A percentile compares a stretch with the other conserved stretches of the same genome.
Evolutionary conservation across 1,140 invertebrate species (phyloP).

Genomic region (Sitophilus oryzae): DNA sequence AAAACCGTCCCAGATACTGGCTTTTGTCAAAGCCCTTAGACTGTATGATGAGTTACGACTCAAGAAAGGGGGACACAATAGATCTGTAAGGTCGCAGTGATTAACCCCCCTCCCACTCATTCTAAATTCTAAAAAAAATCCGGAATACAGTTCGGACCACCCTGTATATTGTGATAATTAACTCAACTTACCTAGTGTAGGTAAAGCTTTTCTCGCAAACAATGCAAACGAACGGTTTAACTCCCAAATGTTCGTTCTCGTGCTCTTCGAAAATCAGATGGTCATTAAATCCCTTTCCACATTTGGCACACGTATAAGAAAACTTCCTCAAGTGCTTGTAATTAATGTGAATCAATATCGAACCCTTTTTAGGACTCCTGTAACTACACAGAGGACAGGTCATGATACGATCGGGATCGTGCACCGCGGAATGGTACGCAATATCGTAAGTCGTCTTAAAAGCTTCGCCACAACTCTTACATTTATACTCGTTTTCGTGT

Average conservation of each 20-base stretch:
- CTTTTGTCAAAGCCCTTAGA: neutral
- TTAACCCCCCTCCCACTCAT: no score
- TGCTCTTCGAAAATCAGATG: conserved; percentile 46
- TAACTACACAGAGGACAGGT: conserved; percentile 29
- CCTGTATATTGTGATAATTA: neutral
- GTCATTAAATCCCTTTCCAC: conserved; percentile 47
- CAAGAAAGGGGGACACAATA: no score
- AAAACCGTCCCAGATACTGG: no score
- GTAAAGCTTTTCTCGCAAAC: conserved; percentile 56
- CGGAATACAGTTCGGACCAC: no score
- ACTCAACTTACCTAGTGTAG: conserved; percentile 33
- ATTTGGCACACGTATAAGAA: conserved; percentile 45
- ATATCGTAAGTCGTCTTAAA: conserved; percentile 28
- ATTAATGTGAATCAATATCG: conserved; percentile 28
- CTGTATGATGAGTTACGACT: neutral
- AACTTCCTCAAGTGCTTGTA: conserved; percentile 35
- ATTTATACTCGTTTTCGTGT: conserved; percentile 26
- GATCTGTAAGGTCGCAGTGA: no score
- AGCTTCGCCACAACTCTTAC: conserved; percentile 16
- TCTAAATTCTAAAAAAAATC: no score
- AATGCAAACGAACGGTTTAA: conserved; percentile 58
- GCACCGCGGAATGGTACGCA: conserved; percentile 18
- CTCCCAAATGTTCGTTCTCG: conserved; percentile 59
- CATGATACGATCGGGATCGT: conserved; percentile 13
- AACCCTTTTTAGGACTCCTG: conserved; percentile 18